phyloP scores from a whole-genome alignment of 2,888 invertebrate species.

The Philereme transversata region DNA sequence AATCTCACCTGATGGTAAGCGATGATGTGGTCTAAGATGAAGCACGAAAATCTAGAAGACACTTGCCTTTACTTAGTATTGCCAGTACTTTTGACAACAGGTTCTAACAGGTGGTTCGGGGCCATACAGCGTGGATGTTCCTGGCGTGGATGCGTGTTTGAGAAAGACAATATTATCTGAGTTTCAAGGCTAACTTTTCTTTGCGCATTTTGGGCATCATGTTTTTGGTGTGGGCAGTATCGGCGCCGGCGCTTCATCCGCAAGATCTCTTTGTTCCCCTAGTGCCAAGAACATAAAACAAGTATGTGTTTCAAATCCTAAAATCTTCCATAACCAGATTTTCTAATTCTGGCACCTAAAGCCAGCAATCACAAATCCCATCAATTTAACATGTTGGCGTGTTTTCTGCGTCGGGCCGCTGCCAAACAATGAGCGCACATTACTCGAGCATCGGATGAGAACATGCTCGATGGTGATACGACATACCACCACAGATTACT shows the following conservation, averaged over 20 bases:
- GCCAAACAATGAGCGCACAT: slow-evolving; percentile 69
- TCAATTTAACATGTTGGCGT: slow-evolving; percentile 59
- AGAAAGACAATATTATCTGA: too few species aligned
- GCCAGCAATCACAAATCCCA: slow-evolving; percentile 53
- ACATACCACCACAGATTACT: slow-evolving; percentile 15
- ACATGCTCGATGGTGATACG: slow-evolving; percentile 43
- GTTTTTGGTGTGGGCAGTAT: neutral
- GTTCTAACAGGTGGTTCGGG: too few species aligned
- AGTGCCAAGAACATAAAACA: slow-evolving; percentile 18
- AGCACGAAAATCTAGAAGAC: too few species aligned
- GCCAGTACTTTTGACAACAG: slow-evolving; percentile 7
- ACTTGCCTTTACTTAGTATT: neutral
- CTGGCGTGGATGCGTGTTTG: too few species aligned
- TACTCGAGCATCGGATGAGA: slow-evolving; percentile 33
- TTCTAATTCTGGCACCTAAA: slow-evolving; percentile 45
- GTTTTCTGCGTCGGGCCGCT: slow-evolving; percentile 57
- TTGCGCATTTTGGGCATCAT: too few species aligned
- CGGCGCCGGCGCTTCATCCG: neutral
- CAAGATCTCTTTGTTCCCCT: slow-evolving; percentile 16
- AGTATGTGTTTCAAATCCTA: slow-evolving; percentile 34
- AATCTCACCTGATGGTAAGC: too few species aligned
- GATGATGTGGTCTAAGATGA: too few species aligned
- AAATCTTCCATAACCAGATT: slow-evolving; percentile 44
- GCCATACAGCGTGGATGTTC: too few species aligned
- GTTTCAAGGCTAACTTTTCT: too few species aligned